These are phyloP conservation scores for Alces alces DNA, from an alignment of 2,113 vertebrate species.

Conservation along the genomic window DNA sequence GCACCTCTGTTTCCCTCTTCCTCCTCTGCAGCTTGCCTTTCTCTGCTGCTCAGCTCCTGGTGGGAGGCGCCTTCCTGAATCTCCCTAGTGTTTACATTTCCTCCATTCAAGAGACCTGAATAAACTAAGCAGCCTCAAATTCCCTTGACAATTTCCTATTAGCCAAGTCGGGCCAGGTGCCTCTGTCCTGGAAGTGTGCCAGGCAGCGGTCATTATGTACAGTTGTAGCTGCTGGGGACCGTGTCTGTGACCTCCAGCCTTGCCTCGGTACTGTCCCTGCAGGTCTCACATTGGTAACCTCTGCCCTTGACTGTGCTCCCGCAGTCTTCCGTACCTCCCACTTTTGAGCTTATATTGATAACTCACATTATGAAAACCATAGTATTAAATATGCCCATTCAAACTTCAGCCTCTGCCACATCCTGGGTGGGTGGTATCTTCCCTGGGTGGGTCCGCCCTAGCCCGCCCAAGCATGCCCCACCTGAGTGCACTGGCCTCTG, in stretches of 20 bases:
- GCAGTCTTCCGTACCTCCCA: not conserved
- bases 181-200: not conserved
- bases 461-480: not conserved
- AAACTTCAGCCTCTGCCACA: not conserved
- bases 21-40: not conserved
- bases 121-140: not conserved
- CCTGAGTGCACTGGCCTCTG: too few relatives aligned
- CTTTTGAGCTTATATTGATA: not conserved
- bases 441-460: not conserved
- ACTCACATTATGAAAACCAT: not conserved
- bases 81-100: not conserved
- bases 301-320: not conserved
- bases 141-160: not conserved
- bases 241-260: not conserved
- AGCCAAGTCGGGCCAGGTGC: not conserved
- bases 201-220: not conserved
- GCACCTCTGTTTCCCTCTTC: not conserved
- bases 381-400: not conserved
- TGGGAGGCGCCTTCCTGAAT: not conserved
- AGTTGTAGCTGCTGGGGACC: not conserved
- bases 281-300: not conserved
- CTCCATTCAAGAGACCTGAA: not conserved
- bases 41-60: not conserved
- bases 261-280: fast-evolving
- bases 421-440: not conserved